These are phyloP conservation scores for Coregonus clupeaformis DNA, from an alignment of 2,113 vertebrate genomes.

Conservation along the genomic window DNA sequence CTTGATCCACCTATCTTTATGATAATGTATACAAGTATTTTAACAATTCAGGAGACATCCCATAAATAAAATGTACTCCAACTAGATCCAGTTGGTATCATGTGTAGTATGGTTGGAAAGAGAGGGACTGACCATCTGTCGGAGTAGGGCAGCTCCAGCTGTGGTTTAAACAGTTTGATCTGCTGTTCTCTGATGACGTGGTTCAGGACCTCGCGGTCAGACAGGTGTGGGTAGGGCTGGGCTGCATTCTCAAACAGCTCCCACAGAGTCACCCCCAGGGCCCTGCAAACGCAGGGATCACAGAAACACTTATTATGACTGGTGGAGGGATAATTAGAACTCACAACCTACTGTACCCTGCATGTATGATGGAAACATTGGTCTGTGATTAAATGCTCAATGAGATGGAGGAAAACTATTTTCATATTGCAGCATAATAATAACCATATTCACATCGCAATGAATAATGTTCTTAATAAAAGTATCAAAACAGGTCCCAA, in stretches of 20 bases:
- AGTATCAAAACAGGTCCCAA: no score
- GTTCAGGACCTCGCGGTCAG: constrained; percentile 87
- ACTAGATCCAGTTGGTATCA: not conserved
- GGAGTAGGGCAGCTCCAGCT: constrained; percentile 88
- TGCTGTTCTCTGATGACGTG: constrained; percentile 92
- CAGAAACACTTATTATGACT: not conserved
- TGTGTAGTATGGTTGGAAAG: not conserved
- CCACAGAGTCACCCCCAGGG: constrained; percentile 92
- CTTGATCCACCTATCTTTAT: no score
- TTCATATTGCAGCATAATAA: no score
- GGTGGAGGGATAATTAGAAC: not conserved
- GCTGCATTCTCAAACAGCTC: constrained; percentile 87
- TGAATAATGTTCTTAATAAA: no score
- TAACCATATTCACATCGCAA: no score
- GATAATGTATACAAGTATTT: no score
- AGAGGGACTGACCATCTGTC: constrained; percentile 85
- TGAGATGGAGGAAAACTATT: no score
- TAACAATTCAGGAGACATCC: no score
- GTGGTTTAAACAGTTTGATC: constrained; percentile 86
- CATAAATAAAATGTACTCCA: no score
- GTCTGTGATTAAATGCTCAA: no score
- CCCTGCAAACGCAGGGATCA: constrained; percentile 70
- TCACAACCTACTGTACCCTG: not conserved
- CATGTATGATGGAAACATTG: no score
- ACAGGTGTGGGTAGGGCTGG: constrained; percentile 86